Percentiles rank a stretch among this genome's conserved stretches.
Conservation (phyloP, 2,113 vertebrate genomes). For the Lathamus discolor region DNA sequence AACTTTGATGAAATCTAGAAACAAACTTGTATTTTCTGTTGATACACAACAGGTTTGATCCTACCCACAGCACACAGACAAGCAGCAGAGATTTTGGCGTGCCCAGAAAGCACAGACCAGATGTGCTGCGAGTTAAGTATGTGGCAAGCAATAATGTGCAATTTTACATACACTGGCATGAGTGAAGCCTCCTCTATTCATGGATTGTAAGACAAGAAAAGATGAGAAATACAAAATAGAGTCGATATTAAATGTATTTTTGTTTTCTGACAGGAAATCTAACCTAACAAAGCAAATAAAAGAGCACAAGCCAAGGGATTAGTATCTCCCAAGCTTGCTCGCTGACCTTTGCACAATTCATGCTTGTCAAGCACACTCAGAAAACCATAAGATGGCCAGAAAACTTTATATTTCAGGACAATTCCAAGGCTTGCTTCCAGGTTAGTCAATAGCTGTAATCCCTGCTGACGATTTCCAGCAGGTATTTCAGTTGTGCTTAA, state of each 20-base stretch:
- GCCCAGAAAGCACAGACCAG: neutral
- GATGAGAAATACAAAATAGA: neutral
- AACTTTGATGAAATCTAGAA: neutral
- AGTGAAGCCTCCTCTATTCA: neutral
- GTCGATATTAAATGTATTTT: neutral
- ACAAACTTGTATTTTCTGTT: rapidly evolving
- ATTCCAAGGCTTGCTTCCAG: neutral
- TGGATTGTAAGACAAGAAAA: neutral
- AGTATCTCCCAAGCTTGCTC: neutral
- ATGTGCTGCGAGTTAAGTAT: neutral
- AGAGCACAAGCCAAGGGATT: neutral
- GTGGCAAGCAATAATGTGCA: neutral
- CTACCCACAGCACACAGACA: neutral
- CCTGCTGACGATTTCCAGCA: neutral
- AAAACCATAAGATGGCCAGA: neutral
- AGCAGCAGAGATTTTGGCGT: neutral
- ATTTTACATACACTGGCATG: neutral
- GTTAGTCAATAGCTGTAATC: neutral
- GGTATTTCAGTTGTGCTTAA: neutral
- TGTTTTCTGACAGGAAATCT: neutral
- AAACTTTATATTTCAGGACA: neutral
- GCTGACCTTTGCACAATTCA: neutral
- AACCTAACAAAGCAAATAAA: neutral
- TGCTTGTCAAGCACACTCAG: neutral
- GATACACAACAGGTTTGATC: rapidly evolving